Percentiles rank a stretch among this genome's conserved stretches.
Conservation (phyloP, 92 coral and sea anemone genomes). For the Phymanthus crucifer region DNA sequence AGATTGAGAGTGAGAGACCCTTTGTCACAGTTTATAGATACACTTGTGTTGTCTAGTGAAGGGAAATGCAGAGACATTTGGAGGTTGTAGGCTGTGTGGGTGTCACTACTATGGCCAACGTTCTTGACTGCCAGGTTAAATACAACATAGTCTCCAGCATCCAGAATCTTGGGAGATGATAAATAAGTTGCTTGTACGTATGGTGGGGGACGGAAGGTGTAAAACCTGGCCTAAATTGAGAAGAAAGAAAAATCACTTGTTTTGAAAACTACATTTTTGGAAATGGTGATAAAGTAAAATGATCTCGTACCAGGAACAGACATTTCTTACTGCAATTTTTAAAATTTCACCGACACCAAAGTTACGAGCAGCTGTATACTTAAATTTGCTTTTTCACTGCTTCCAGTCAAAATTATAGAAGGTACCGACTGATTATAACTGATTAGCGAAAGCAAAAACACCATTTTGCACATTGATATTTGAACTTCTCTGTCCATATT, state of each 20-base stretch:
- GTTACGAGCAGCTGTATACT: too few relatives aligned
- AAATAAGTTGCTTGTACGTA: constrained; percentile 52
- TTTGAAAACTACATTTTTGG: too few relatives aligned
- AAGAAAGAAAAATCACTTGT: not conserved
- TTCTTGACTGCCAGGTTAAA: constrained; percentile 57
- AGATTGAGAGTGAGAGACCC: constrained; percentile 41
- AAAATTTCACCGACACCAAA: too few relatives aligned
- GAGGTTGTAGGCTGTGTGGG: constrained; percentile 61
- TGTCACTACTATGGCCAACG: constrained; percentile 39
- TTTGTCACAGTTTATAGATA: constrained; percentile 39
- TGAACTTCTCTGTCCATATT: too few relatives aligned
- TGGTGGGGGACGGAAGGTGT: constrained; percentile 78
- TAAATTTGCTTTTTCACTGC: too few relatives aligned
- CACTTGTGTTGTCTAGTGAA: constrained; percentile 33
- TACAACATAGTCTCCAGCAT: constrained; percentile 80
- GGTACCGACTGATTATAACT: too few relatives aligned
- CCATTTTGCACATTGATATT: too few relatives aligned
- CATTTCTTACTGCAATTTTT: too few relatives aligned
- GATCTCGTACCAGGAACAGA: too few relatives aligned
- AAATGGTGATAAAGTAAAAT: too few relatives aligned
- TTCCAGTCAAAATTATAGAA: too few relatives aligned
- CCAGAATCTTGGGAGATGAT: constrained; percentile 54
- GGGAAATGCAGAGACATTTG: constrained; percentile 45
- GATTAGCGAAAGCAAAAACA: too few relatives aligned
- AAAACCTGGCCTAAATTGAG: constrained; percentile 61